Evolutionary conservation across 2,113 vertebrate genomes (phyloP).

Genomic region (Isichthys henryi): DNA sequence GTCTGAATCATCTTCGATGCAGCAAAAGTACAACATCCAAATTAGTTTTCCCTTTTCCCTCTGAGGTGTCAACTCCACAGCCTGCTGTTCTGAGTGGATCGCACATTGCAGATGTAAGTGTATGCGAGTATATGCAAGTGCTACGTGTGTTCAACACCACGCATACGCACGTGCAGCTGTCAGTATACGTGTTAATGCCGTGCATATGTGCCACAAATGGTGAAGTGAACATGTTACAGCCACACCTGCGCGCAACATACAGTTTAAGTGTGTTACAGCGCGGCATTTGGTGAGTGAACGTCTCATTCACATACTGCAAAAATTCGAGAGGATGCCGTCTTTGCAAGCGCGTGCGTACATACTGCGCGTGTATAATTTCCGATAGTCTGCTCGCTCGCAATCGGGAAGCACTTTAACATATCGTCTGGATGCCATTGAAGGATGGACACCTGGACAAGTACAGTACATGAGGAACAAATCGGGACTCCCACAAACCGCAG

Average conservation of each 20-base stretch:
- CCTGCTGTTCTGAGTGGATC: not conserved
- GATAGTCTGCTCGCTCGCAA: conserved; percentile 87
- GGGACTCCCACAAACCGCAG: conserved; percentile 12
- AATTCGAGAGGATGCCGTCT: not conserved
- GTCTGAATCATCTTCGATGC: not conserved
- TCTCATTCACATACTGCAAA: not conserved
- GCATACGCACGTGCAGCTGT: not conserved
- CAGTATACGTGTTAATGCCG: not conserved
- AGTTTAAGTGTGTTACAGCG: not conserved
- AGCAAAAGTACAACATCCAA: not conserved
- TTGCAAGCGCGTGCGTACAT: conserved; percentile 60
- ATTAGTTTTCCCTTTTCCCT: not conserved
- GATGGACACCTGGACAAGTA: conserved; percentile 85
- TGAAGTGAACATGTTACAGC: not conserved
- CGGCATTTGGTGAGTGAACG: not conserved
- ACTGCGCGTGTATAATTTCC: conserved; percentile 85
- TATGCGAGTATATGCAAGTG: not conserved
- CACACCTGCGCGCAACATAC: not conserved
- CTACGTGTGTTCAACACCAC: not conserved
- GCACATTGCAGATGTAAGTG: not conserved
- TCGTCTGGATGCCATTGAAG: conserved; percentile 82
- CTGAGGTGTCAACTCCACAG: not conserved
- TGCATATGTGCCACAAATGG: not conserved
- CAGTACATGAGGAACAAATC: conserved; percentile 44
- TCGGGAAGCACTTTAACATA: conserved; percentile 91